Conservation (phyloP, 1,140 invertebrate genomes). For the Pogonomyrmex barbatus region DNA sequence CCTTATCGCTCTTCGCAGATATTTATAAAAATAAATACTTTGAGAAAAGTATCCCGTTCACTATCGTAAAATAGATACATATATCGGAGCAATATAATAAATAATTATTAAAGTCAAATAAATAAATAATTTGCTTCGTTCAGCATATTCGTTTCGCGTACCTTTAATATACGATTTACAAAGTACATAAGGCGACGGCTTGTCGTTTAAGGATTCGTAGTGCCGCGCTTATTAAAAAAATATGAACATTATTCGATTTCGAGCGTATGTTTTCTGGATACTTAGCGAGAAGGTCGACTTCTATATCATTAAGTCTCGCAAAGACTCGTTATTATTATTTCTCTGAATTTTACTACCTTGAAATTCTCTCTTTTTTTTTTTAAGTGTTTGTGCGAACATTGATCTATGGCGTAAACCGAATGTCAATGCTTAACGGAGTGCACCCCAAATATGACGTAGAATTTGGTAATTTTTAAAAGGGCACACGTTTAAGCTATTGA, state of each 20-base stretch:
- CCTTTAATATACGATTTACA: conserved; percentile 83
- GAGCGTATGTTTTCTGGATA: conserved; percentile 72
- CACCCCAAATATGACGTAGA: not conserved
- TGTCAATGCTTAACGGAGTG: not conserved
- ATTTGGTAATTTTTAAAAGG: conserved; percentile 15
- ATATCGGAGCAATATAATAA: conserved; percentile 80
- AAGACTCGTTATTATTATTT: conserved; percentile 30
- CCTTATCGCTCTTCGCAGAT: conserved; percentile 76
- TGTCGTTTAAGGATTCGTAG: conserved; percentile 77
- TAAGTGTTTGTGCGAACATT: conserved; percentile 51
- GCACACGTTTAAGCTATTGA: not conserved
- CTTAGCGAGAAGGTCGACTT: conserved; percentile 75
- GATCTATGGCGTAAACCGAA: conserved; percentile 23
- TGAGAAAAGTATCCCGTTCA: conserved; percentile 80
- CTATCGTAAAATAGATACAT: conserved; percentile 78
- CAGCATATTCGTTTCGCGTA: conserved; percentile 81
- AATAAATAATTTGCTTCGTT: conserved; percentile 86
- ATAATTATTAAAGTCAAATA: conserved; percentile 86
- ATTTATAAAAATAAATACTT: conserved; percentile 87
- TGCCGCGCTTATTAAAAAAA: conserved; percentile 80
- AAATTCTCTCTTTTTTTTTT: not conserved
- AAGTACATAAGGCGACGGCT: conserved; percentile 73
- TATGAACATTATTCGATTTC: conserved; percentile 78
- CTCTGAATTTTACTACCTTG: not conserved
- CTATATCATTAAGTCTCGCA: conserved; percentile 49